Evolutionary conservation across 1,140 invertebrate genomes (phyloP).

Genomic region (Conus betulinus): DNA sequence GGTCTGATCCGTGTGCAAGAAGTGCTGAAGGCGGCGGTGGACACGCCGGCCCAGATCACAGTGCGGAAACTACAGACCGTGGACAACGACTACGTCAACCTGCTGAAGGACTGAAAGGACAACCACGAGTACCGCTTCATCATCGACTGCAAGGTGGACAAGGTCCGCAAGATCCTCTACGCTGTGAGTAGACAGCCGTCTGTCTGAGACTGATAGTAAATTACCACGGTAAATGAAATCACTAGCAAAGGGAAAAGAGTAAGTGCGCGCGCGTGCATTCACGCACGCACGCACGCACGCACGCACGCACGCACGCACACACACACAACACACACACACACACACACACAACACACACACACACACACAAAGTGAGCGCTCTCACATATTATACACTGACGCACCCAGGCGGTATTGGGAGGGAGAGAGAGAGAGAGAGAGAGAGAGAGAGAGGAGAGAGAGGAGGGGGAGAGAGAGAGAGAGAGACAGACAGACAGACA

Average conservation of each 20-base stretch:
- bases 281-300: conserved; percentile 82
- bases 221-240: too few relatives aligned
- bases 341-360: too few relatives aligned
- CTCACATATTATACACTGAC: too few relatives aligned
- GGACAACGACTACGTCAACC: conserved; percentile 75
- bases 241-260: too few relatives aligned
- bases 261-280: too few relatives aligned
- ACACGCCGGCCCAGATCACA: conserved; percentile 61
- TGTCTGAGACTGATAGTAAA: too few relatives aligned
- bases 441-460: too few relatives aligned
- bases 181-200: conserved; percentile 62
- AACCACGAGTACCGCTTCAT: conserved; percentile 85
- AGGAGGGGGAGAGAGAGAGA: too few relatives aligned
- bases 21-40: conserved; percentile 90
- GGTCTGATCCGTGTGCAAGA: conserved; percentile 94
- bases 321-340: conserved; percentile 71
- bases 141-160: conserved; percentile 81
- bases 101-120: conserved; percentile 86
- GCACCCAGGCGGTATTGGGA: too few relatives aligned
- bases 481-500: too few relatives aligned
- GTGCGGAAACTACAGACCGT: conserved; percentile 64
- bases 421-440: too few relatives aligned
- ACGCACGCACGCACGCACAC: conserved; percentile 93
- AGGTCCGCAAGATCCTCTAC: conserved; percentile 58
- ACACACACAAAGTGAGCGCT: too few relatives aligned